These are phyloP conservation scores for Porites rus DNA, from an alignment of 92 coral and sea anemone species.

Conservation along the genomic window DNA sequence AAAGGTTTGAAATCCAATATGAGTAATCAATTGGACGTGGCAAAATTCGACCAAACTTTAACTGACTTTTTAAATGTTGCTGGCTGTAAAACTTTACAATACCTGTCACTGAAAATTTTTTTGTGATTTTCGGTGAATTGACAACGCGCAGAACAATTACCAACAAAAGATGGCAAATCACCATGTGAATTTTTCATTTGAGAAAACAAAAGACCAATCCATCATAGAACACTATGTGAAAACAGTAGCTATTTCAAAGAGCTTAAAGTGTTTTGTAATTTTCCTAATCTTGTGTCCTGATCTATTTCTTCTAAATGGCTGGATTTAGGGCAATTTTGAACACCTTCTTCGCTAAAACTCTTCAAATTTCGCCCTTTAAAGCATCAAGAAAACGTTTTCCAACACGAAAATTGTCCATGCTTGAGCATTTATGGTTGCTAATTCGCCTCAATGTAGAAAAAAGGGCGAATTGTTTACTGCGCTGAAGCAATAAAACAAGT, in stretches of 20 bases:
- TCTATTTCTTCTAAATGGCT: slow-evolving; percentile 14
- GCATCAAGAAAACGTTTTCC: neutral
- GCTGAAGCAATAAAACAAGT: no score
- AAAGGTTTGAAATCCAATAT: neutral
- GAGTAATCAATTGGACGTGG: neutral
- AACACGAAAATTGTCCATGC: slow-evolving; percentile 22
- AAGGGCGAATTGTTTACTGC: neutral
- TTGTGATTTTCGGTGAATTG: no score
- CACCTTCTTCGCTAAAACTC: slow-evolving; percentile 11
- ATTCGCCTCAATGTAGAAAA: neutral
- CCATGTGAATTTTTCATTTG: neutral
- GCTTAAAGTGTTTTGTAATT: slow-evolving; percentile 10
- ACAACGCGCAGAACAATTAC: neutral
- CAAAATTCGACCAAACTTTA: slow-evolving; percentile 2
- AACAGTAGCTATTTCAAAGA: slow-evolving; percentile 1
- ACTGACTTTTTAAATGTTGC: neutral
- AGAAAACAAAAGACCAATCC: neutral
- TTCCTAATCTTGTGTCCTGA: neutral
- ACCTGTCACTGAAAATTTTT: neutral
- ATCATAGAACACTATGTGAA: slow-evolving; percentile 9
- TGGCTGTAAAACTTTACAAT: neutral
- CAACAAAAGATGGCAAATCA: neutral
- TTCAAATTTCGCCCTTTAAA: slow-evolving; percentile 29
- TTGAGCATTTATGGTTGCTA: slow-evolving; percentile 27
- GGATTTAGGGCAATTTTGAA: slow-evolving; percentile 27